These are phyloP conservation scores for Sarcophaga rosellei DNA, from an alignment of 2,888 invertebrate species.

Conservation along the genomic window DNA sequence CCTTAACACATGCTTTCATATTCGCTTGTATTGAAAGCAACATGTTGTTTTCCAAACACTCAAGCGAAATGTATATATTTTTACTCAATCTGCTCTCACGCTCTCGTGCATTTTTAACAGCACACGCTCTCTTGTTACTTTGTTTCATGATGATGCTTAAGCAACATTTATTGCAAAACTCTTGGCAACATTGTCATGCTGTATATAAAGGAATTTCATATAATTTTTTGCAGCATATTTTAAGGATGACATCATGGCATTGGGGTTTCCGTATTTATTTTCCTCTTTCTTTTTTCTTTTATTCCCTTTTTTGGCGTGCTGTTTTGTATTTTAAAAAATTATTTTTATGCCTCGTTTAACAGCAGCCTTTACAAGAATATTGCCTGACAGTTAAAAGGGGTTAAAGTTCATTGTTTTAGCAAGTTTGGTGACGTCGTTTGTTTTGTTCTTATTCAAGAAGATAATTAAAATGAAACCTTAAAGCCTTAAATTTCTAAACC, in stretches of 20 bases:
- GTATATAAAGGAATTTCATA: neutral
- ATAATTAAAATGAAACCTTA: neutral
- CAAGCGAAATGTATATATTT: neutral
- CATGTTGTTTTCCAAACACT: slow-evolving; percentile 59
- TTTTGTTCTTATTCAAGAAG: neutral
- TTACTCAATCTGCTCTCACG: neutral
- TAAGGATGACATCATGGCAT: slow-evolving; percentile 45
- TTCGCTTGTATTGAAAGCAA: slow-evolving; percentile 41
- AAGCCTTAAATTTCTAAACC: neutral
- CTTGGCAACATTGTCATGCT: slow-evolving; percentile 5
- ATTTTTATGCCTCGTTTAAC: neutral
- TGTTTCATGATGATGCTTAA: neutral
- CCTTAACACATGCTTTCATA: slow-evolving; percentile 25
- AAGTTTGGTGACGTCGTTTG: slow-evolving; percentile 17
- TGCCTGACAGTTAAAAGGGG: slow-evolving; percentile 19
- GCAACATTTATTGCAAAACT: slow-evolving; percentile 38
- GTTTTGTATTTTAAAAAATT: neutral
- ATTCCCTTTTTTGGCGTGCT: neutral
- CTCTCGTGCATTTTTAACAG: neutral
- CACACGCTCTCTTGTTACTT: slow-evolving; percentile 12
- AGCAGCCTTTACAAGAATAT: neutral
- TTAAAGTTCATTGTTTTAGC: slow-evolving; percentile 57
- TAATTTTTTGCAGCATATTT: slow-evolving; percentile 20
- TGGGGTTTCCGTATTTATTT: neutral
- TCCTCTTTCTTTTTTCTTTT: neutral